These are phyloP conservation scores for Acrossocheilus wenchowensis DNA, from an alignment of 2,797 vertebrate genomes.

Conservation along the genomic window DNA sequence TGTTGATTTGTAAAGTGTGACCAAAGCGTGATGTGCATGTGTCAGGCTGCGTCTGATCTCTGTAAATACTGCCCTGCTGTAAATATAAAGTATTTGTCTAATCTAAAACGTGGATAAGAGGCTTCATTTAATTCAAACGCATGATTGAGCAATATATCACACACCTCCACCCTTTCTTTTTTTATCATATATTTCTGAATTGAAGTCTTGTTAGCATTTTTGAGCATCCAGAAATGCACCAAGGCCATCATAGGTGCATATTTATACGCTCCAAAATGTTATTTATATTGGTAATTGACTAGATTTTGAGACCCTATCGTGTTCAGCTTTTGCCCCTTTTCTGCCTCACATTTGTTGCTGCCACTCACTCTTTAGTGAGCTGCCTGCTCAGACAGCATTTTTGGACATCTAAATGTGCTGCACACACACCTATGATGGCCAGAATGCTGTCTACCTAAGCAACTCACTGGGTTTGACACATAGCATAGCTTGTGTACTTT, in stretches of 20 bases:
- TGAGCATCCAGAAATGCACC: neutral
- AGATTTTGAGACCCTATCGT: too few species aligned
- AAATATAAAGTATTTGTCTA: neutral
- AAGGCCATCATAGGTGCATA: neutral
- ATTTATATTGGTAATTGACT: neutral
- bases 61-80: neutral
- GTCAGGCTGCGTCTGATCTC: conserved; percentile 10
- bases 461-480: neutral
- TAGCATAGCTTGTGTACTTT: neutral
- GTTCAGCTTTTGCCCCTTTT: neutral
- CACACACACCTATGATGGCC: neutral
- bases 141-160: neutral
- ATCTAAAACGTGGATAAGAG: too few species aligned
- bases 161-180: too few species aligned
- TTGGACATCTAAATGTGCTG: neutral
- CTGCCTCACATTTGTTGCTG: conserved; percentile 38
- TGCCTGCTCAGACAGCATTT: conserved; percentile 54
- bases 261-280: neutral
- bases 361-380: conserved; percentile 45
- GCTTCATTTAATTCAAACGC: too few species aligned
- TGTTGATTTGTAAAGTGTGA: conserved; percentile 44
- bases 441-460: neutral
- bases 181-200: neutral
- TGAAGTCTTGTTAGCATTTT: neutral
- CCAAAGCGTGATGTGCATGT: conserved; percentile 40